Evolutionary conservation across 1,140 invertebrate species (phyloP), one percentile per base, ranked within the genome.

Genomic region (Ips typographus): DNA sequence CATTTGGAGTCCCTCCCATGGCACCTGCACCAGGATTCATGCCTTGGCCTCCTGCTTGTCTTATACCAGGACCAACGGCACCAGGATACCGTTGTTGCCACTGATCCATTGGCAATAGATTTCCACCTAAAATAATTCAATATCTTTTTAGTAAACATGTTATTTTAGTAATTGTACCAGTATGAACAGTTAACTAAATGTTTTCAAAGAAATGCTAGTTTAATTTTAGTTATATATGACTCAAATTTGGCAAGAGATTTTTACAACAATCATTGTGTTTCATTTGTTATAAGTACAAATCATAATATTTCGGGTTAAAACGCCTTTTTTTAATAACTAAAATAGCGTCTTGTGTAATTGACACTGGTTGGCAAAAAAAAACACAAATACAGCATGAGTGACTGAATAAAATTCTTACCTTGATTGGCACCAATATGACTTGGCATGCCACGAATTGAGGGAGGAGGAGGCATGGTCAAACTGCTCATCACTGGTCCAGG

Each of bases 381-480:
- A 7, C 51, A 65, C 8, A 22, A 22, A 22, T 22, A 22, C 22
- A 22, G 22, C 22, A 22, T 22, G 22, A 22, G 22, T 22, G 22
- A 22, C 22, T 22, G 22, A 22, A 22, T 22, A 22, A 22, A 22
- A 22, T 38, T 8, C n/a, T 7, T 73, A 80, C 79, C 77, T 78
- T 80, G 79, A 63, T 71, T 75, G 6, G 73, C 71, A 64, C 72
- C 76, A 8, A 79, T 53, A 70, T 79, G 77, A 36, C 76, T 69
- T 6, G 53, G 43, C 64, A 79, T 83, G 4, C 82, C 83, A 72
- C 86, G 85, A 82, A 88, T 87, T 22, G 22, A 22, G 40, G 82
- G 85, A 1, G 88, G 88, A 1, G 88, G 88, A n/a, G 89, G 88
- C 36, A 87, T 86, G 87, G 90, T 90, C 4, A 85, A 84, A n/a